phyloP scores from a whole-genome alignment of 2,797 vertebrate species.

The Sebastes steindachneri region DNA sequence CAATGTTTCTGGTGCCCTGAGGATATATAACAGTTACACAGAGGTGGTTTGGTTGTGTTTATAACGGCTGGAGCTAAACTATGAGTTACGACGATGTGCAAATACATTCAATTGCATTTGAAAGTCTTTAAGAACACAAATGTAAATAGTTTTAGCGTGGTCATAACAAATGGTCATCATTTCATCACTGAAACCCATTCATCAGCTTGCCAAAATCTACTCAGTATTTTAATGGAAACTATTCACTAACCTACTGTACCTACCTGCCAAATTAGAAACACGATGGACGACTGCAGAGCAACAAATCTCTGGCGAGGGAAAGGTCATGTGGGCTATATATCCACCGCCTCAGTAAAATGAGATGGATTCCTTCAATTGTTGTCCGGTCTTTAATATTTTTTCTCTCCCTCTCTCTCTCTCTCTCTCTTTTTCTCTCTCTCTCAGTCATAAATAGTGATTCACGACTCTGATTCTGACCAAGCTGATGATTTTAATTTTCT shows the following conservation, averaged over 20 bases:
- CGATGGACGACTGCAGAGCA: slow-evolving; percentile 75
- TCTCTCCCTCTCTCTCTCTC: slow-evolving; percentile 1
- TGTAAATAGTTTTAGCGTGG: not conserved
- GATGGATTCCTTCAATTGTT: slow-evolving; percentile 80
- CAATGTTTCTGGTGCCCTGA: not conserved
- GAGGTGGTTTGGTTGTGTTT: not conserved
- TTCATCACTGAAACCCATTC: slow-evolving; percentile 19
- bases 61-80: not conserved
- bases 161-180: not conserved
- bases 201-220: slow-evolving; percentile 9
- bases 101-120: not conserved
- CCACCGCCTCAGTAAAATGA: slow-evolving; percentile 77
- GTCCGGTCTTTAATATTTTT: slow-evolving; percentile 73
- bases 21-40: not conserved
- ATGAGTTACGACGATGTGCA: not conserved
- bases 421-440: slow-evolving; percentile 29
- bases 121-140: not conserved
- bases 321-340: slow-evolving; percentile 82
- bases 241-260: slow-evolving; percentile 47
- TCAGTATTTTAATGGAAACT: slow-evolving; percentile 29
- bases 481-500: slow-evolving; percentile 97
- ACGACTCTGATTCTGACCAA: slow-evolving; percentile 86
- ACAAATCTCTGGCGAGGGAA: slow-evolving; percentile 79
- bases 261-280: slow-evolving; percentile 71
- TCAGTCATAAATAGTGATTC: slow-evolving; percentile 80